Evolutionary conservation across 2,113 vertebrate genomes (phyloP), one percentile per base, ranked within the genome.

Genomic region (Hippocampus mohnikei): DNA sequence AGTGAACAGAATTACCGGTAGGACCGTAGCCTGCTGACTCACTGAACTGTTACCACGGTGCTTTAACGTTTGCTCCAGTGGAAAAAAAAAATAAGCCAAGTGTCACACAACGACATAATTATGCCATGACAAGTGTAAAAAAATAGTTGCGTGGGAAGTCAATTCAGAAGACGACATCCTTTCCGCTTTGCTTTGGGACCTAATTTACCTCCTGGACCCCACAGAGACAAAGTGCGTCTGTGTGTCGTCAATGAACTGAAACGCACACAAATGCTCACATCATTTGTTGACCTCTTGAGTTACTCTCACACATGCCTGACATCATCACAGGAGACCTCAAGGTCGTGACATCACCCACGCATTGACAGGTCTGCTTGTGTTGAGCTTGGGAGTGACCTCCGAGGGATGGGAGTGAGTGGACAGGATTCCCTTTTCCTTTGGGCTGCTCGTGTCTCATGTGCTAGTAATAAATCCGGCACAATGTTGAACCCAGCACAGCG

Each of bases 401-500:
- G 61, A 64, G 74, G 44, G 74, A 71, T 71, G 68, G 66, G 50
- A 66, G 67, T 21, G 73, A 68, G 81, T 90, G 79, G 80, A 86
- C 73, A 82, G 76, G 77, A 82, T 72, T 80, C 74, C 63, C 13
- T 56, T 82, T 88, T 88, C 75, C 83, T 88, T 67, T 86, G 77
- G 77, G 62, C 79, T 81, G 60, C 48, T 78, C 37, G 64, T 83
- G 79, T 80, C 71, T 85, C 84, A 88, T 83, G 73, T 83, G 86
- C 83, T 78, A 40, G 69, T 44, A 79, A 86, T 91, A 88, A 91
- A 90, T 89, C 76, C 59, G 55, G 41, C 70, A 29, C 70, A 80
- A 46, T 70, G 67, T 74, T 82, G 69, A 90, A 89, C 78, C 18
- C 3, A 74, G 61, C 27, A 71, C 75, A 76, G 84, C 81, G 79